Evolutionary conservation across 2,888 invertebrate species (phyloP).

Genomic region (Panzeria rudis): DNA sequence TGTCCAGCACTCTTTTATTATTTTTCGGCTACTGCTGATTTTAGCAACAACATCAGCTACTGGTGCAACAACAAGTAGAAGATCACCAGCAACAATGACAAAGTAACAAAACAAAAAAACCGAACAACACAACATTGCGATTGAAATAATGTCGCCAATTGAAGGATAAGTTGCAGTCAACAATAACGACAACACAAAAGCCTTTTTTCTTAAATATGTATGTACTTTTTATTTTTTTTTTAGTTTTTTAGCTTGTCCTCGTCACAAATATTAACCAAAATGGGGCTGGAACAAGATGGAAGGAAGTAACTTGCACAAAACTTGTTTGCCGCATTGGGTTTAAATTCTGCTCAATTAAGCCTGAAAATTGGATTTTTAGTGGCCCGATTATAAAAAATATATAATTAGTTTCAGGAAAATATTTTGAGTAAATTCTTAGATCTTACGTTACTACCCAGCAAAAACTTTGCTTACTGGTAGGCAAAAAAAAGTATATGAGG

Average conservation of each 20-base stretch:
- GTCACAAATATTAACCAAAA: conserved; percentile 66
- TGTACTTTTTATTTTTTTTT: conserved; percentile 6
- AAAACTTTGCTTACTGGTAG: too few species aligned
- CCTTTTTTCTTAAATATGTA: conserved; percentile 31
- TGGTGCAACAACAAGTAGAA: conserved; percentile 30
- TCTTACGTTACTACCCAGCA: too few species aligned
- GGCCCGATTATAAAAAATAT: not conserved
- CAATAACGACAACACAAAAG: conserved; percentile 71
- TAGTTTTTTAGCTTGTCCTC: conserved; percentile 24
- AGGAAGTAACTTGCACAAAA: conserved; percentile 7
- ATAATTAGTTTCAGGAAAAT: too few species aligned
- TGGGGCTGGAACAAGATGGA: conserved; percentile 34
- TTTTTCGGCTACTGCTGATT: conserved; percentile 48
- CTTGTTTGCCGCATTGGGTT: conserved; percentile 4
- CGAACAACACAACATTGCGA: conserved; percentile 53
- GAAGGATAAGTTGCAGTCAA: conserved; percentile 78
- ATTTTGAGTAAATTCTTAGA: too few species aligned
- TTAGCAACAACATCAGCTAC: conserved; percentile 42
- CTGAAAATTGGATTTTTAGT: not conserved
- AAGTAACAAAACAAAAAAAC: conserved; percentile 26
- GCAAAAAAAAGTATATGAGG: too few species aligned
- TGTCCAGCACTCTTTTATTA: conserved; percentile 60
- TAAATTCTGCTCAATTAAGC: not conserved
- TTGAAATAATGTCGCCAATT: conserved; percentile 81
- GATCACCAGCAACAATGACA: conserved; percentile 58